phyloP scores from a whole-genome alignment of 2,888 invertebrate species.

The Habrosyne pyritoides region DNA sequence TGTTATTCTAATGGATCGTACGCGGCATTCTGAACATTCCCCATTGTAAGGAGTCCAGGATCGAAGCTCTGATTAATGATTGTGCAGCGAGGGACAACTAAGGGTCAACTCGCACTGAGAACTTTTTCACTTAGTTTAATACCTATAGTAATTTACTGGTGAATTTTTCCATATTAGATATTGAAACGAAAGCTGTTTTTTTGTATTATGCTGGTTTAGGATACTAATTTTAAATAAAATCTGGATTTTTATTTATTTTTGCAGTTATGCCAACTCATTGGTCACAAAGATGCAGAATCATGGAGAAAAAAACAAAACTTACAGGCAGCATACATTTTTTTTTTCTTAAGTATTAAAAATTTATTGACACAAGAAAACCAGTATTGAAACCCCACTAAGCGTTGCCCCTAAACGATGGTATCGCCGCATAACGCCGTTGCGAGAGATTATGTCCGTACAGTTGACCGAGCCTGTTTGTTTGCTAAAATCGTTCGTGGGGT shows the following conservation, averaged over 20 bases:
- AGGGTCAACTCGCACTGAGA: constrained; percentile 43
- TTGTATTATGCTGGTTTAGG: too few species aligned
- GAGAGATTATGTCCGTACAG: constrained; percentile 67
- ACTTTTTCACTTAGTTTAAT: not conserved
- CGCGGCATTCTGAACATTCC: constrained; percentile 76
- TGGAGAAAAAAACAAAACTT: too few species aligned
- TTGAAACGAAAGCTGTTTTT: too few species aligned
- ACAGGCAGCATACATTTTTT: too few species aligned
- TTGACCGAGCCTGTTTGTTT: constrained; percentile 67
- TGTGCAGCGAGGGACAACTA: constrained; percentile 71
- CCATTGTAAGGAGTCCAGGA: constrained; percentile 80
- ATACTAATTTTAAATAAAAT: too few species aligned
- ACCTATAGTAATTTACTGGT: not conserved
- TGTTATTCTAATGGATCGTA: constrained; percentile 80
- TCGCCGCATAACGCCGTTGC: constrained; percentile 61
- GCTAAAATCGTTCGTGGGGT: constrained; percentile 49
- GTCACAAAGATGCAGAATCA: too few species aligned
- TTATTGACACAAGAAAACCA: too few species aligned
- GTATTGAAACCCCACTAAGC: constrained; percentile 27
- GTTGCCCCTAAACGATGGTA: constrained; percentile 47
- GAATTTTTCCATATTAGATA: too few species aligned
- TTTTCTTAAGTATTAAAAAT: too few species aligned
- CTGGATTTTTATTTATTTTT: too few species aligned
- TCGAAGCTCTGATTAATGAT: constrained; percentile 82
- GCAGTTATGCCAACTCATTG: too few species aligned